Conservation (phyloP, 2,888 invertebrate species). For the Caenorhabditis wallacei region DNA sequence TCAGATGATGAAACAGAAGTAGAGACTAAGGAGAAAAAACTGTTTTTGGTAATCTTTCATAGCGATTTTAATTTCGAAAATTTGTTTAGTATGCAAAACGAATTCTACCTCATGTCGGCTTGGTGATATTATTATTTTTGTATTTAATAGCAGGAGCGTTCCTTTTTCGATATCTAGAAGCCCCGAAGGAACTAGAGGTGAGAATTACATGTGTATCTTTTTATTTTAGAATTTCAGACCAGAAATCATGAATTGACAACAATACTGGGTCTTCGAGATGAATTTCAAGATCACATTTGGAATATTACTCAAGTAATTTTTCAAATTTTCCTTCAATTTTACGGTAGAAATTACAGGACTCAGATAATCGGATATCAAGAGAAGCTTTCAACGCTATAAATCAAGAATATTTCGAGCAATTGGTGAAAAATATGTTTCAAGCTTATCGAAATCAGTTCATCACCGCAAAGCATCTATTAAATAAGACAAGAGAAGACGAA, state of each 20-base stretch:
- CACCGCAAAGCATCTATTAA: slow-evolving; percentile 80
- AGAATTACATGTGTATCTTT: slow-evolving; percentile 2
- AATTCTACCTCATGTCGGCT: slow-evolving; percentile 83
- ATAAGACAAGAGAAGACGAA: slow-evolving; percentile 79
- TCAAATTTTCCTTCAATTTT: not conserved
- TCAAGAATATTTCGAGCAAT: slow-evolving; percentile 80
- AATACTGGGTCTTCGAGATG: slow-evolving; percentile 79
- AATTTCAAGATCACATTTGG: slow-evolving; percentile 82
- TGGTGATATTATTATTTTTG: slow-evolving; percentile 80
- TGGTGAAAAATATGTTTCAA: slow-evolving; percentile 74
- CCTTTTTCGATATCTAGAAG: slow-evolving; percentile 80
- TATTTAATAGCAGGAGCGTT: slow-evolving; percentile 82
- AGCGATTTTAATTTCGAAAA: no score
- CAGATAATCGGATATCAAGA: slow-evolving; percentile 79
- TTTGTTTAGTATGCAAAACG: slow-evolving; percentile 81
- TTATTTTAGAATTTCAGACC: slow-evolving; percentile 72
- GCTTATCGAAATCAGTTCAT: slow-evolving; percentile 82
- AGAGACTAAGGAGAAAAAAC: slow-evolving; percentile 70
- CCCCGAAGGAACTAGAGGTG: slow-evolving; percentile 81
- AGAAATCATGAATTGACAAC: slow-evolving; percentile 77
- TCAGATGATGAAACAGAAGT: slow-evolving; percentile 77
- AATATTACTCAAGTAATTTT: slow-evolving; percentile 79
- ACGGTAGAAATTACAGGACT: slow-evolving; percentile 58
- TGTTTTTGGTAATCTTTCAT: slow-evolving; percentile 61
- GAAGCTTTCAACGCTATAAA: slow-evolving; percentile 82